Conservation (phyloP, 2,113 vertebrate genomes). For the Stictonetta naevosa region DNA sequence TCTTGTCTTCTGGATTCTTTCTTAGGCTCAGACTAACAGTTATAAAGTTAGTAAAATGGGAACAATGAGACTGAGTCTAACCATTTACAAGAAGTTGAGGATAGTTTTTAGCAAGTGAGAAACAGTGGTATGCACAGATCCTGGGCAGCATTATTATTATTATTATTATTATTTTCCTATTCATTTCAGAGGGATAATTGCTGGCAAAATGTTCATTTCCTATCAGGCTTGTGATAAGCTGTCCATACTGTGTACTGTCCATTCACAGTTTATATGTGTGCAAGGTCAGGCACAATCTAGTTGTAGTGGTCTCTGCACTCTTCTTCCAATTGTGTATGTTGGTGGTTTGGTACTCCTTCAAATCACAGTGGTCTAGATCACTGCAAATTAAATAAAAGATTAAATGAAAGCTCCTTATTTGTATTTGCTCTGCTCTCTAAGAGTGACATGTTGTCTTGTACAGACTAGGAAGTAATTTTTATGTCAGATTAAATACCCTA, state of each 20-base stretch:
- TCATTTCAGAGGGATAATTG: neutral
- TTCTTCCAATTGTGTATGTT: neutral
- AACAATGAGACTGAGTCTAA: neutral
- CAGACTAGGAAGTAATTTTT: neutral
- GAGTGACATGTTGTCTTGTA: neutral
- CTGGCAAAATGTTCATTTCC: neutral
- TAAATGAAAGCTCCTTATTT: conserved; percentile 29
- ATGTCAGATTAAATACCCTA: neutral
- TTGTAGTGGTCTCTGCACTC: neutral
- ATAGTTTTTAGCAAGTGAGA: neutral
- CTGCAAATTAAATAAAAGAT: conserved; percentile 5
- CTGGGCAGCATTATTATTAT: neutral
- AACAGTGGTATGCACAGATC: neutral
- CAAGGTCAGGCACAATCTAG: neutral
- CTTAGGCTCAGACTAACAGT: neutral
- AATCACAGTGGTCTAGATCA: neutral
- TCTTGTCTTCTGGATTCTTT: neutral
- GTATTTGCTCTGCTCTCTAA: neutral
- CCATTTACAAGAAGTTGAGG: neutral
- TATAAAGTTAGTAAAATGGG: neutral
- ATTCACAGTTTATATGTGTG: neutral
- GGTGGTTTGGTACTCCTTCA: neutral
- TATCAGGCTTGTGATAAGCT: neutral
- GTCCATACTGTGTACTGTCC: neutral
- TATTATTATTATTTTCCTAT: neutral